A percentile compares a stretch with the other conserved stretches of the same genome.
phyloP scores from a whole-genome alignment of 2,113 vertebrate genomes.

The Polypterus bichir region DNA sequence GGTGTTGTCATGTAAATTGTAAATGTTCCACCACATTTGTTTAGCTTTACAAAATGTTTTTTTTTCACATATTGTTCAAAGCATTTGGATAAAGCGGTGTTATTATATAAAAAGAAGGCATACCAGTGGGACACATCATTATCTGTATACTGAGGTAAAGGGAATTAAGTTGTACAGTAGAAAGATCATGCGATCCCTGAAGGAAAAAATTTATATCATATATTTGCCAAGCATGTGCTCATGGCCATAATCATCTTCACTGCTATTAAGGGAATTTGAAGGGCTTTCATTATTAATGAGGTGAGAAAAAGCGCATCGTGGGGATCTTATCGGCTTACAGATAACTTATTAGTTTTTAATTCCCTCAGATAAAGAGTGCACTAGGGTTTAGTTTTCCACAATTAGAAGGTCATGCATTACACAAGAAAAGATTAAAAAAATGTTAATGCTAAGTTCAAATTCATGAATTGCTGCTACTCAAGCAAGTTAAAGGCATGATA shows the following conservation, averaged over 20 bases:
- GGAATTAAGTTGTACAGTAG: too few species aligned
- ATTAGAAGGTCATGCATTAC: not conserved
- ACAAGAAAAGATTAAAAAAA: not conserved
- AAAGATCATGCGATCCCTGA: not conserved
- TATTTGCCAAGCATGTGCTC: constrained; percentile 1
- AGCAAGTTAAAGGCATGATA: too few species aligned
- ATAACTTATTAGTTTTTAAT: constrained; percentile 3
- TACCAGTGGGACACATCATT: too few species aligned
- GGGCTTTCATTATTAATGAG: constrained; percentile 19
- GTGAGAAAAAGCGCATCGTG: not conserved
- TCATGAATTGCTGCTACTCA: not conserved
- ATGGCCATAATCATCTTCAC: constrained; percentile 1
- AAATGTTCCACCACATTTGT: too few species aligned
- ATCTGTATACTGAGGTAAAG: too few species aligned
- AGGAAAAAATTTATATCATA: not conserved
- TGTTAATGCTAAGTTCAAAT: not conserved
- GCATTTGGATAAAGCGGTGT: too few species aligned
- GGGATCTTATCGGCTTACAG: not conserved
- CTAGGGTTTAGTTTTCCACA: not conserved
- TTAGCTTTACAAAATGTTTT: too few species aligned
- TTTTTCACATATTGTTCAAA: too few species aligned
- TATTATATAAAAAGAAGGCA: too few species aligned
- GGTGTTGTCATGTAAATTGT: too few species aligned
- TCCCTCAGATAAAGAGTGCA: not conserved
- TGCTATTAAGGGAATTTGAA: constrained; percentile 7